Evolutionary conservation across 2,113 vertebrate species (phyloP), one percentile per base, ranked within the genome.

Genomic region (Plecturocebus donacophilus): DNA sequence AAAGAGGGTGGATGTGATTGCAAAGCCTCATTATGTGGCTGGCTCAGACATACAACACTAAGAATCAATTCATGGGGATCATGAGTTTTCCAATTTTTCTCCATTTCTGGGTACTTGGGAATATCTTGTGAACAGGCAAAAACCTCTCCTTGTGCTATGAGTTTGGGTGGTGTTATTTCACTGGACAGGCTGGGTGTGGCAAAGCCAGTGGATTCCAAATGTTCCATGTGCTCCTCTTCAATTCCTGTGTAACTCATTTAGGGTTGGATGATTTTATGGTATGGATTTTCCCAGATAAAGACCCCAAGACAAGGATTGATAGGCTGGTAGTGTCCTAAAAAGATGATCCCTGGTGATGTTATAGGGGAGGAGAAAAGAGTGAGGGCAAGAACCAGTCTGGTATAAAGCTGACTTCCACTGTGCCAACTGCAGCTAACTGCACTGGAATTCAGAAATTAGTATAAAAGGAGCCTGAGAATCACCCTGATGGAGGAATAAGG

Each of bases 231-330:
- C 1, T 52, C 13, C 21, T 27, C 45, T 54, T 0, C 12, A 11
- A 4, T 21, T 32, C 21, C 4, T 2, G 4, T 2, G 6, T 2
- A 7, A 2, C 1, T 8, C 0, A n/a, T 17, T 56, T 45, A 1
- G 12, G 66, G 23, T 17, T n/a, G 56, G 23, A 40, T 30, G 25
- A 8, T 25, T 49, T 27, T 14, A 16, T 35, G 11, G 5, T 8
- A 4, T 35, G 20, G 5, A 0, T 19, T 30, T 0, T 19, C 8
- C 21, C 20, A n/a, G 8, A n/a, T 32, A 12, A 6, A 54, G 88
- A 35, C 20, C 9, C 21, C 49, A 32, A 23, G 45, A 32, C 47
- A 30, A 42, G 35, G 35, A 20, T 5, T 2, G 8, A 61, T 4
- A 32, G 32, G 10, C 64, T 40, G 1, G 4, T 42, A 14, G 27